A percentile compares a stretch with the other conserved stretches of the same genome.
These are phyloP conservation scores for Calidris pugnax DNA, from an alignment of 2,113 vertebrate genomes.

Conservation along the genomic window DNA sequence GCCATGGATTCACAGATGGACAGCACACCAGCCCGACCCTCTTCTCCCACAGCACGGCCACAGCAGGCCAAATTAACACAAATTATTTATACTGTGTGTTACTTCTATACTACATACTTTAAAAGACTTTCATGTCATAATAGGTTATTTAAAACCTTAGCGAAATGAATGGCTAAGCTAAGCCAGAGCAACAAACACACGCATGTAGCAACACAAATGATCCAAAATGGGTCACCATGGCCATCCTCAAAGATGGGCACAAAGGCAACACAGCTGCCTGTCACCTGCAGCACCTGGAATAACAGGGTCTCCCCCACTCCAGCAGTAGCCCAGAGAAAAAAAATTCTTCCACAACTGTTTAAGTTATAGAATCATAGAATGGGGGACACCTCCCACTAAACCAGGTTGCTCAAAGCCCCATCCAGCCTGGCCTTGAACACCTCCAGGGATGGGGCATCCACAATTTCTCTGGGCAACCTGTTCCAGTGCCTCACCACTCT, in stretches of 20 bases:
- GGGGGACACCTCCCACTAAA: background rate
- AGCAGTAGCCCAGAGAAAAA: accelerated
- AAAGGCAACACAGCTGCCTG: background rate
- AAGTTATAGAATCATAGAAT: background rate
- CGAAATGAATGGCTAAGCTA: background rate
- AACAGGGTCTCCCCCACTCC: background rate
- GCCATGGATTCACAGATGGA: accelerated
- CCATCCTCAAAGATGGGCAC: background rate
- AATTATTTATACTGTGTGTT: background rate
- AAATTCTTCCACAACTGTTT: background rate
- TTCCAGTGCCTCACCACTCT: background rate
- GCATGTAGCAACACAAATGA: background rate
- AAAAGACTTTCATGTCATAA: background rate
- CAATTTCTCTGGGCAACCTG: background rate
- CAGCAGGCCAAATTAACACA: background rate
- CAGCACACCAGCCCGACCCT: accelerated
- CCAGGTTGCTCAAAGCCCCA: background rate
- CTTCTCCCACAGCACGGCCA: background rate
- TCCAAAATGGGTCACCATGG: background rate
- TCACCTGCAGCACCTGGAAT: background rate
- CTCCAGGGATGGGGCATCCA: background rate
- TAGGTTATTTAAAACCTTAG: background rate
- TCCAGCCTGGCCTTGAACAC: background rate
- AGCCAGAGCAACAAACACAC: background rate
- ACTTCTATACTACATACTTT: background rate